Percentiles rank a stretch among this genome's conserved stretches.
Conservation (phyloP, 1,140 invertebrate species). For the Temnothorax longispinosus region DNA sequence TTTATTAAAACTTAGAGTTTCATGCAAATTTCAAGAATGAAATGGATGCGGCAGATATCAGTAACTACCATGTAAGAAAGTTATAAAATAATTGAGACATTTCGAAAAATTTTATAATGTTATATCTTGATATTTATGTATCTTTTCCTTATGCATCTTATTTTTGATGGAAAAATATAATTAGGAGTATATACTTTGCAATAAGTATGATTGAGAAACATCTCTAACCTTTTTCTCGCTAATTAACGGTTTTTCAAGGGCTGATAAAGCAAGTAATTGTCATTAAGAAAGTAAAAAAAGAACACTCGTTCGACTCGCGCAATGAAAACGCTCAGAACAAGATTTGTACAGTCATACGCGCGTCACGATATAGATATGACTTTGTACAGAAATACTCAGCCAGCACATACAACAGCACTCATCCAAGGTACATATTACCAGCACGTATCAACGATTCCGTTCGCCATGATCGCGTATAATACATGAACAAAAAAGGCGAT, state of each 20-base stretch:
- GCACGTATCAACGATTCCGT: constrained; percentile 42
- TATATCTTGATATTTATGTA: not conserved
- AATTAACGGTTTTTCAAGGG: not conserved
- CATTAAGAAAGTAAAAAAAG: constrained; percentile 25
- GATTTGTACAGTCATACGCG: constrained; percentile 46
- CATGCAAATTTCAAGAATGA: not conserved
- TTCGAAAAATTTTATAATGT: not conserved
- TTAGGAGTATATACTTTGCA: not conserved
- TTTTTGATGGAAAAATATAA: not conserved
- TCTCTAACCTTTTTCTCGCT: not conserved
- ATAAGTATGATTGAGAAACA: not conserved
- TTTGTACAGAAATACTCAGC: constrained; percentile 82
- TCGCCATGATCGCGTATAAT: constrained; percentile 35
- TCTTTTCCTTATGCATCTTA: not conserved
- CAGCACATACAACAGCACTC: constrained; percentile 86
- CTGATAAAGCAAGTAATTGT: not conserved
- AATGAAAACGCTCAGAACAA: constrained; percentile 41
- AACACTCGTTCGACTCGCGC: constrained; percentile 7
- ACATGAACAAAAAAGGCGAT: constrained; percentile 40
- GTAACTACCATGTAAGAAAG: not conserved
- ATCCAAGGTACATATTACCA: constrained; percentile 84
- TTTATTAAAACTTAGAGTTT: not conserved
- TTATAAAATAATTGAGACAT: not conserved
- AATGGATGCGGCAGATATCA: not conserved
- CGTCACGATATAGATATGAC: constrained; percentile 61